Percentiles rank a stretch among this genome's conserved stretches.
phyloP scores from a whole-genome alignment of 2,797 vertebrate genomes.

The Leptoclinus maculatus region DNA sequence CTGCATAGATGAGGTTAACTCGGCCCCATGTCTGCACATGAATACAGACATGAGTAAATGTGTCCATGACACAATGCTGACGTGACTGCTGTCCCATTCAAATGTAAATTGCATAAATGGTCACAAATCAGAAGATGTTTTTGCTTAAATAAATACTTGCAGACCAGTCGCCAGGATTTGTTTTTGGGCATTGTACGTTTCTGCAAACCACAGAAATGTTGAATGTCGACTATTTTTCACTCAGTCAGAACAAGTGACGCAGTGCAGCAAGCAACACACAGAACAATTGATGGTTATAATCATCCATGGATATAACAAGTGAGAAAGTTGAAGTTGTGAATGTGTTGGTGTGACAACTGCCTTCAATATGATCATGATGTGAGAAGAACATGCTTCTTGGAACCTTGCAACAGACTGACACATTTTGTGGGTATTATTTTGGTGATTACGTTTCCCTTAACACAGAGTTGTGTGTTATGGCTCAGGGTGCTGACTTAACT shows the following conservation, averaged over 20 bases:
- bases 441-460: not conserved
- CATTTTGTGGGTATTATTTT: not conserved
- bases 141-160: no score
- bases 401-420: not conserved
- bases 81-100: not conserved
- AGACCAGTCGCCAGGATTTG: no score
- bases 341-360: not conserved
- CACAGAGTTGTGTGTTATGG: not conserved
- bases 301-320: no score
- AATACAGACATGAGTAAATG: constrained; percentile 39
- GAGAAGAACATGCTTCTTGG: not conserved
- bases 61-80: constrained; percentile 14
- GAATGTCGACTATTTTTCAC: no score
- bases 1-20: constrained; percentile 6
- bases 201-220: no score
- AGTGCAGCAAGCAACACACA: no score
- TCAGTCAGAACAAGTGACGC: no score
- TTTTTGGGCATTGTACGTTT: no score
- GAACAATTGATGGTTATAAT: no score
- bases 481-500: not conserved
- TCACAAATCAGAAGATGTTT: no score
- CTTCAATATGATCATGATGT: not conserved
- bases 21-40: constrained; percentile 47
- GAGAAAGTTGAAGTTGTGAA: not conserved
- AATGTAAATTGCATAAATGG: not conserved